These are phyloP conservation scores for Oreohelix idahoensis DNA, from an alignment of 1,140 invertebrate genomes.

Conservation along the genomic window DNA sequence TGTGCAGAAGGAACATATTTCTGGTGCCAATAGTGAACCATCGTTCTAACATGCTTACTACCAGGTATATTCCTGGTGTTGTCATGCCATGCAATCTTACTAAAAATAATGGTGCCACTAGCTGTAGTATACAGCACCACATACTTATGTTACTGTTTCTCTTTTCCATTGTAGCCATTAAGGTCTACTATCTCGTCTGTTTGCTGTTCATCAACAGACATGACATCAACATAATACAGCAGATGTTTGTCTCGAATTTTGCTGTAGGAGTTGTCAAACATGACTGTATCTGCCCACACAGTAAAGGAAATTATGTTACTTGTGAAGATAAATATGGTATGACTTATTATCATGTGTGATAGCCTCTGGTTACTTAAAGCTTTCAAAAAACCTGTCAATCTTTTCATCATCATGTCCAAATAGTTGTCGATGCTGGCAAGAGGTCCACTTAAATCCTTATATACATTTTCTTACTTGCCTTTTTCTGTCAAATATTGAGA, in stretches of 20 bases:
- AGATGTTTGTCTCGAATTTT: constrained; percentile 27
- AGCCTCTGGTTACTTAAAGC: no score
- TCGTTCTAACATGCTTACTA: no score
- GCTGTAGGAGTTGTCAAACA: constrained; percentile 38
- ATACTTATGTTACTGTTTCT: background rate
- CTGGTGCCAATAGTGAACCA: no score
- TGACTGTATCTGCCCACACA: constrained; percentile 8
- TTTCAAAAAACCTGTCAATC: no score
- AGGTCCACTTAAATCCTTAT: no score
- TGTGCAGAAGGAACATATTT: no score
- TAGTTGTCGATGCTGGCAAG: no score
- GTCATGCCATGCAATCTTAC: background rate
- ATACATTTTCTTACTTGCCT: no score
- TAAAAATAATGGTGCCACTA: background rate
- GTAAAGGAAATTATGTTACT: background rate
- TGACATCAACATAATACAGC: constrained; percentile 21
- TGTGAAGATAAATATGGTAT: no score
- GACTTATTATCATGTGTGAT: no score
- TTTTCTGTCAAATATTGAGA: no score
- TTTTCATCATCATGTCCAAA: no score
- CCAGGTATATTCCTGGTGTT: constrained; percentile 85
- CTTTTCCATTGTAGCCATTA: background rate
- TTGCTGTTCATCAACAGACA: constrained; percentile 8
- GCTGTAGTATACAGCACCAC: background rate
- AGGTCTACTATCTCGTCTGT: background rate